A percentile compares a stretch with the other conserved stretches of the same genome.
Conservation (phyloP, 2,888 invertebrate genomes). For the Onchidella celtica region DNA sequence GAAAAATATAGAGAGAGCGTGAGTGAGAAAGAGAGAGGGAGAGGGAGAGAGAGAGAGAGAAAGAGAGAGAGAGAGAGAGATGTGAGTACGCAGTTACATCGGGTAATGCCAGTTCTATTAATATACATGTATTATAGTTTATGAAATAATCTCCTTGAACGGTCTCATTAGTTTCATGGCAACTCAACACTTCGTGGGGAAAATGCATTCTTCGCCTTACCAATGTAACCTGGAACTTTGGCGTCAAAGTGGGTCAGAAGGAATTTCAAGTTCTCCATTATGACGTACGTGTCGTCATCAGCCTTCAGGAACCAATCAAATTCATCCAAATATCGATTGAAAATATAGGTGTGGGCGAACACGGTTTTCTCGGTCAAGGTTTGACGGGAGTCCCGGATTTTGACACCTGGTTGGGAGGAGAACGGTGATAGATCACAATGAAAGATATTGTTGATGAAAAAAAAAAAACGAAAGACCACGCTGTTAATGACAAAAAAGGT, state of each 20-base stretch:
- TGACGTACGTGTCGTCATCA: neutral
- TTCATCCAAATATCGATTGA: neutral
- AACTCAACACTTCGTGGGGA: too few species aligned
- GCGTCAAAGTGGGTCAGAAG: neutral
- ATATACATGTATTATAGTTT: too few species aligned
- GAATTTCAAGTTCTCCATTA: neutral
- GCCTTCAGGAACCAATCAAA: conserved; percentile 15
- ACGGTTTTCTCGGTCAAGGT: conserved; percentile 12
- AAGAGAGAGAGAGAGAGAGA: neutral
- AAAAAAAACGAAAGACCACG: too few species aligned
- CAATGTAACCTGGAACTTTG: neutral
- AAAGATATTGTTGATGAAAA: too few species aligned
- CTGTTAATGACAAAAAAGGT: too few species aligned
- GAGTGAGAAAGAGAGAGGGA: neutral
- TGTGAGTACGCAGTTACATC: too few species aligned
- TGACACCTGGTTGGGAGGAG: neutral
- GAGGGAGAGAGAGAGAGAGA: neutral
- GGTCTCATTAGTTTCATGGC: too few species aligned
- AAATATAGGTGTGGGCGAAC: neutral
- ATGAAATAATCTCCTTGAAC: too few species aligned
- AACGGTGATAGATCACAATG: too few species aligned
- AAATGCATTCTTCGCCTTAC: too few species aligned
- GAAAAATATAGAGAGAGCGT: neutral
- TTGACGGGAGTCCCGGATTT: neutral
- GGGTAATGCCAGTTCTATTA: too few species aligned